Evolutionary conservation across 1,140 invertebrate species (phyloP).

Genomic region (Drosophila quadrilineata): DNA sequence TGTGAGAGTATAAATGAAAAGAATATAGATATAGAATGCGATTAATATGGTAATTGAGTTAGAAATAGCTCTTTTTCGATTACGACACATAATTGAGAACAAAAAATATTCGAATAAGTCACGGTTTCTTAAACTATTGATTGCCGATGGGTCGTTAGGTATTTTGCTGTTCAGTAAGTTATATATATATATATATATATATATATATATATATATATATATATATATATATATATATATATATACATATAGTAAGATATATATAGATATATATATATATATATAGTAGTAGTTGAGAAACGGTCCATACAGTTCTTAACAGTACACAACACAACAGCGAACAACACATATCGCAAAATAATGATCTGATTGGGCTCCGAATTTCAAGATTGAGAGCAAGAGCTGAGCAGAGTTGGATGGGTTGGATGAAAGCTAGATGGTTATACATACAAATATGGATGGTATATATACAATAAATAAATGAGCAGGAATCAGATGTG

Average conservation of each 20-base stretch:
- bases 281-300: conserved; percentile 13
- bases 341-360: conserved; percentile 65
- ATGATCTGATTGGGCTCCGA: conserved; percentile 35
- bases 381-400: too few species aligned
- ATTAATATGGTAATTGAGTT: conserved; percentile 49
- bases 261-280: too few species aligned
- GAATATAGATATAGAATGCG: conserved; percentile 59
- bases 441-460: not conserved
- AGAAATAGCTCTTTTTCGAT: conserved; percentile 16
- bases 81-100: conserved; percentile 49
- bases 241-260: too few species aligned
- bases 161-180: too few species aligned
- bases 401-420: conserved; percentile 37
- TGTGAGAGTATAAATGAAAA: conserved; percentile 63
- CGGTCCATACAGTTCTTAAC: conserved; percentile 6
- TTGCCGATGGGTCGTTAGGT: not conserved
- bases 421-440: conserved; percentile 21
- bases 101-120: conserved; percentile 38
- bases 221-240: too few species aligned
- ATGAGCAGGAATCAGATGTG: too few species aligned
- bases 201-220: too few species aligned
- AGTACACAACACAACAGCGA: conserved; percentile 69
- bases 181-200: too few species aligned
- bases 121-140: conserved; percentile 14
- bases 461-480: conserved; percentile 6